Evolutionary conservation across 2,113 vertebrate species (phyloP).

Genomic region (Atlantisia rogersi): DNA sequence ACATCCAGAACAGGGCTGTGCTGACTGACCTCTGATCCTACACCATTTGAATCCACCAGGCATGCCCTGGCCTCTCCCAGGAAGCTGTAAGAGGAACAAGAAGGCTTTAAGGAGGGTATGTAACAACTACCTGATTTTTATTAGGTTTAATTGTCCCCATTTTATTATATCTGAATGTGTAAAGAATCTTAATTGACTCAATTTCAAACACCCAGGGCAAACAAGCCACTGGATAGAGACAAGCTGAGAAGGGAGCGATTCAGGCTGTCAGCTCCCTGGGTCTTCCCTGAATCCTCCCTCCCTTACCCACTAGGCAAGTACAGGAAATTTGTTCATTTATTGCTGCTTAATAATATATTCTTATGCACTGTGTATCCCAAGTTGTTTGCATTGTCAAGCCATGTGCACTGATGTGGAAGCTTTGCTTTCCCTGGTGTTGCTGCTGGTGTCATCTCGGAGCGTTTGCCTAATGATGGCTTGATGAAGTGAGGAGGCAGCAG

Average conservation of each 20-base stretch:
- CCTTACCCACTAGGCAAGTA: not conserved
- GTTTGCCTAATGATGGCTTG: not conserved
- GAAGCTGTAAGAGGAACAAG: not conserved
- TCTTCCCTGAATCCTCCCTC: constrained; percentile 21
- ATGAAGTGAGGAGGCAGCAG: not conserved
- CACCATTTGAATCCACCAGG: not conserved
- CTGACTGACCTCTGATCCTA: not conserved
- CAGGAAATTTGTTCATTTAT: constrained; percentile 65
- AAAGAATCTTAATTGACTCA: constrained; percentile 21
- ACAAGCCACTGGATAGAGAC: not conserved
- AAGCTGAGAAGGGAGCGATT: not conserved
- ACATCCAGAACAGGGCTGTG: not conserved
- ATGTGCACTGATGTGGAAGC: constrained; percentile 39
- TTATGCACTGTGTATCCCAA: constrained; percentile 7
- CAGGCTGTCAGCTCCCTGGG: not conserved
- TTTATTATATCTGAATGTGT: not conserved
- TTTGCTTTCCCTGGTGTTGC: constrained; percentile 13
- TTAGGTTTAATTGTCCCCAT: not conserved
- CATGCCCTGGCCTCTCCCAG: not conserved
- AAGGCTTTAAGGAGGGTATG: not conserved
- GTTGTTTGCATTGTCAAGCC: constrained; percentile 55
- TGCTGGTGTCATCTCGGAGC: not conserved
- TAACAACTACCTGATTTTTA: not conserved
- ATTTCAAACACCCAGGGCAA: constrained; percentile 4
- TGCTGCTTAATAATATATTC: constrained; percentile 73